phyloP scores from a whole-genome alignment of 2,888 invertebrate species.

The Acronicta aceris region DNA sequence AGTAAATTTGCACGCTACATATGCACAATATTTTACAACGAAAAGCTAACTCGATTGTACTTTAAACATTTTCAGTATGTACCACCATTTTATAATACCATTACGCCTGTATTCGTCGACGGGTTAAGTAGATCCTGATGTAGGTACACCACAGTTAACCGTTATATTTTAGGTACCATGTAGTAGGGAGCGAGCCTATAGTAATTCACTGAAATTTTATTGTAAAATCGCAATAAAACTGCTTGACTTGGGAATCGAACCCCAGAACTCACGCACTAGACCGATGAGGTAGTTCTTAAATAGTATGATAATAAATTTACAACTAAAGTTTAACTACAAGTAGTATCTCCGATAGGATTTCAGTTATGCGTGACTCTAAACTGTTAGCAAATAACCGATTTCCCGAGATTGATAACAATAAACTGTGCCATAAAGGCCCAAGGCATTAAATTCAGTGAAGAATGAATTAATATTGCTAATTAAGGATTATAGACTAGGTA shows the following conservation, averaged over 20 bases:
- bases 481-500: slow-evolving; percentile 1
- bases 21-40: background rate
- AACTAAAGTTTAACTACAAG: slow-evolving; percentile 55
- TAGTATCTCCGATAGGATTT: slow-evolving; percentile 58
- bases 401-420: slow-evolving; percentile 60
- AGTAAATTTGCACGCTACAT: background rate
- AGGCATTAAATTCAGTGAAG: slow-evolving; percentile 20
- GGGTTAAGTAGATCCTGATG: too few relatives aligned
- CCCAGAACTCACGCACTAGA: too few relatives aligned
- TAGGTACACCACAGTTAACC: too few relatives aligned
- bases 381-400: slow-evolving; percentile 65
- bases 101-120: too few relatives aligned
- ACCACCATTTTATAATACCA: background rate
- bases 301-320: slow-evolving; percentile 34
- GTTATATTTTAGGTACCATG: too few relatives aligned
- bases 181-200: too few relatives aligned
- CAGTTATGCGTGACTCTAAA: slow-evolving; percentile 70
- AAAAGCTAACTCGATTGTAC: slow-evolving; percentile 2
- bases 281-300: too few relatives aligned
- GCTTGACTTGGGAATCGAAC: too few relatives aligned
- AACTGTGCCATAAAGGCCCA: slow-evolving; percentile 56
- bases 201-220: too few relatives aligned
- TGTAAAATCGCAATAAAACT: too few relatives aligned
- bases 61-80: background rate
- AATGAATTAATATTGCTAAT: slow-evolving; percentile 12